Conservation (phyloP, 2,888 invertebrate genomes). For the Dorcus hopei region DNA sequence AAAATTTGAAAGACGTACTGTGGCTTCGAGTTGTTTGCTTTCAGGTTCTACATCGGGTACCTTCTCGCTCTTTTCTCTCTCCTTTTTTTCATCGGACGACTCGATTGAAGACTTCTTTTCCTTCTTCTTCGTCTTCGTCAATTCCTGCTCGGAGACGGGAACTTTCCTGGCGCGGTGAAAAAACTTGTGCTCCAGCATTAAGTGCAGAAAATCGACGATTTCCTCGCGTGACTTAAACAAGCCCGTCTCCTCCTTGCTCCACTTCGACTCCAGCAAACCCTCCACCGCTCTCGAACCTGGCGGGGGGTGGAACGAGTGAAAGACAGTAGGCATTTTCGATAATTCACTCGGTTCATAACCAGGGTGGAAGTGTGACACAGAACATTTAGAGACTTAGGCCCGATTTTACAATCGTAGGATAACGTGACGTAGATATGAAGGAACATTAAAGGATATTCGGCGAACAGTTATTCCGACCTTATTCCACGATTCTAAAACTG, state of each 20-base stretch:
- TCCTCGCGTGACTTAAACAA: slow-evolving; percentile 80
- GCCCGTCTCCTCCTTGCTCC: slow-evolving; percentile 71
- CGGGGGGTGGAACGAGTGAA: slow-evolving; percentile 14
- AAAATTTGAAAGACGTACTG: slow-evolving; percentile 15
- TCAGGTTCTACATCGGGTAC: slow-evolving; percentile 54
- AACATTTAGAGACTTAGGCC: no score
- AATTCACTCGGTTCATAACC: no score
- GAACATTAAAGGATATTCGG: no score
- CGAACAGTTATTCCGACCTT: no score
- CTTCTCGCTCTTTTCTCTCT: slow-evolving; percentile 50
- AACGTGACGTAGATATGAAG: no score
- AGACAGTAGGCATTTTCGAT: not conserved
- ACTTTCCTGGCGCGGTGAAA: slow-evolving; percentile 93
- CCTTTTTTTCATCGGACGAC: slow-evolving; percentile 53
- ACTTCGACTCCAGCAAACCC: slow-evolving; percentile 86
- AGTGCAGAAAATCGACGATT: slow-evolving; percentile 74
- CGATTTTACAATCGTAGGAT: no score
- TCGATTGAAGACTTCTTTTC: slow-evolving; percentile 48
- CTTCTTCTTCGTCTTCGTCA: slow-evolving; percentile 58
- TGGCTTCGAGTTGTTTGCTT: slow-evolving; percentile 49
- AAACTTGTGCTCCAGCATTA: slow-evolving; percentile 87
- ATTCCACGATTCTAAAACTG: no score
- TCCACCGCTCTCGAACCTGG: slow-evolving; percentile 85
- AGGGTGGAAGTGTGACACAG: no score
- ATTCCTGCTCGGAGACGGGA: slow-evolving; percentile 68